Percentiles rank a stretch among this genome's conserved stretches.
phyloP scores from a whole-genome alignment of 2,113 vertebrate genomes.

The Nycticorax nycticorax region DNA sequence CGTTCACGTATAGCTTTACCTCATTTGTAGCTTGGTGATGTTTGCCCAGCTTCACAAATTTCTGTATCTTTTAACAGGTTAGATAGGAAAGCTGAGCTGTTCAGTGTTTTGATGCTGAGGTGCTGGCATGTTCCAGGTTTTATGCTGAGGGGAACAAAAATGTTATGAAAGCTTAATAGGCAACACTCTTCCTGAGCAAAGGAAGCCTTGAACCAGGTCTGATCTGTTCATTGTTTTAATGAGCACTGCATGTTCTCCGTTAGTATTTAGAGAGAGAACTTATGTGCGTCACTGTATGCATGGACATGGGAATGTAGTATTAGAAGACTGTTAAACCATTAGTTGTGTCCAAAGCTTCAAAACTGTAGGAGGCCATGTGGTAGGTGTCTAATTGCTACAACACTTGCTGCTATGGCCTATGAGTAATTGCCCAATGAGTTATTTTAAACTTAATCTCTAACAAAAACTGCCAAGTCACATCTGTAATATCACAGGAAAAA shows the following conservation, averaged over 20 bases:
- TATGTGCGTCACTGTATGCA: accelerated
- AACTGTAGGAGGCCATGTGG: neutral
- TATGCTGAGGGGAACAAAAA: neutral
- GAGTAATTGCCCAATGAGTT: neutral
- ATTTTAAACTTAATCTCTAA: neutral
- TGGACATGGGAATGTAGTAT: too few species aligned
- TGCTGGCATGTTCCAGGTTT: neutral
- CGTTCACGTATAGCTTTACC: neutral
- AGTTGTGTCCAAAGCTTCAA: neutral
- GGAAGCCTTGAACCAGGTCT: neutral
- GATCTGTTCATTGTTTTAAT: neutral
- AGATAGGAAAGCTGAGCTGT: neutral
- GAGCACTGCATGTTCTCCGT: accelerated
- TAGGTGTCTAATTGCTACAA: neutral
- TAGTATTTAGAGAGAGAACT: neutral
- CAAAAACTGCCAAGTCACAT: neutral
- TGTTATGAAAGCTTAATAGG: neutral
- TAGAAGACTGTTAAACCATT: neutral
- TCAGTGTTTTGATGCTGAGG: neutral
- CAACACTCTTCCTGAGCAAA: neutral
- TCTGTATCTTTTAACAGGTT: neutral
- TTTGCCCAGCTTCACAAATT: neutral
- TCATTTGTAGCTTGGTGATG: accelerated
- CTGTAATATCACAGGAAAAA: neutral
- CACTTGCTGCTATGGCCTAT: accelerated